phyloP scores from a whole-genome alignment of 2,797 vertebrate genomes.

The Acipenser ruthenus region DNA sequence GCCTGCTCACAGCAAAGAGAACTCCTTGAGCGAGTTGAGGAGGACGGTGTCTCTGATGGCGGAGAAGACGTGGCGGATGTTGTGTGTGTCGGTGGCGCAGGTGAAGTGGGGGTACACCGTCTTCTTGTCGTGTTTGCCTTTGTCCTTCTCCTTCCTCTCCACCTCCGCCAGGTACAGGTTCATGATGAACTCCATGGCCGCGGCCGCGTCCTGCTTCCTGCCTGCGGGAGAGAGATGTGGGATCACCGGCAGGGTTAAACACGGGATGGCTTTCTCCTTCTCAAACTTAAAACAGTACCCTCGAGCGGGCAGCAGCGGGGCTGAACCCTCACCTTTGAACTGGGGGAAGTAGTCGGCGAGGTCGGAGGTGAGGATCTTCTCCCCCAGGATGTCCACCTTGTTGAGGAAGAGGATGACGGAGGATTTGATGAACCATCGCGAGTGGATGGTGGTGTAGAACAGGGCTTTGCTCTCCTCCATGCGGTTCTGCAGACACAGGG shows the following conservation, averaged over 20 bases:
- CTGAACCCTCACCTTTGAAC: slow-evolving; percentile 45
- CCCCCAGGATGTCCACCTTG: slow-evolving; percentile 68
- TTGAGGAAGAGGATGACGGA: slow-evolving; percentile 76
- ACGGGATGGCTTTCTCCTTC: too few relatives aligned
- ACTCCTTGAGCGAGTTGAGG: slow-evolving; percentile 44
- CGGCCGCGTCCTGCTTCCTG: slow-evolving; percentile 35
- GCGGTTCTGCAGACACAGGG: slow-evolving; percentile 51
- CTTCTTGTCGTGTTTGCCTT: slow-evolving; percentile 35
- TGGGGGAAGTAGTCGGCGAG: slow-evolving; percentile 54
- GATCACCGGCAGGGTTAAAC: too few relatives aligned
- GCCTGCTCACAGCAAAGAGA: not conserved
- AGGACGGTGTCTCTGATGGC: slow-evolving; percentile 62
- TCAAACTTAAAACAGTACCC: too few relatives aligned
- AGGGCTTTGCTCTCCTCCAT: slow-evolving; percentile 67
- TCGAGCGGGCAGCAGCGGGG: too few relatives aligned
- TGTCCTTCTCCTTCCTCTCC: slow-evolving; percentile 31
- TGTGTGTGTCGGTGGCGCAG: slow-evolving; percentile 68
- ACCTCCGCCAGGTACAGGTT: slow-evolving; percentile 56
- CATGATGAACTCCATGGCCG: slow-evolving; percentile 51
- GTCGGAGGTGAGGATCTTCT: slow-evolving; percentile 63
- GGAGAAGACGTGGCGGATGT: slow-evolving; percentile 61
- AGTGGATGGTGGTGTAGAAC: slow-evolving; percentile 71
- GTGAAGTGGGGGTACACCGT: slow-evolving; percentile 64
- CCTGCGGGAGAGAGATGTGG: slow-evolving; percentile 35
- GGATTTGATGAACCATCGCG: slow-evolving; percentile 56